Evolutionary conservation across 2,797 vertebrate genomes (phyloP).

Genomic region (Otus scops): DNA sequence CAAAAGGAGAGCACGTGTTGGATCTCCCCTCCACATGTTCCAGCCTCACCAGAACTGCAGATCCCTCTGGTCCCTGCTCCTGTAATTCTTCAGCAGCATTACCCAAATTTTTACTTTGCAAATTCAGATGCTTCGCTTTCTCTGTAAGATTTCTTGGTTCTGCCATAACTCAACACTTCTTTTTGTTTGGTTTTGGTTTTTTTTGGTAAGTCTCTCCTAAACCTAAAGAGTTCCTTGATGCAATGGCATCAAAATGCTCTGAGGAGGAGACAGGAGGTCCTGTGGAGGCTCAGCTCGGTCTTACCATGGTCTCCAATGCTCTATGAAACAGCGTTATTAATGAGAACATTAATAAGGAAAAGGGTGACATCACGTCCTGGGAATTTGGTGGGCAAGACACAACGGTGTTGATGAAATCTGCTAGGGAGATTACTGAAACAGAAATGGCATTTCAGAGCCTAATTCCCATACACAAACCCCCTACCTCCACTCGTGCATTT

Average conservation of each 20-base stretch:
- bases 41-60: background rate
- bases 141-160: background rate
- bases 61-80: background rate
- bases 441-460: background rate
- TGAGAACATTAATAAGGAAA: background rate
- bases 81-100: background rate
- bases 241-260: background rate
- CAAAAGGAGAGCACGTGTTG: background rate
- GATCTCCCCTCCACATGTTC: background rate
- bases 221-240: background rate
- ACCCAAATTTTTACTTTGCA: background rate
- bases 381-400: background rate
- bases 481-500: background rate
- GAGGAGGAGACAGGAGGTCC: background rate
- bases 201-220: background rate
- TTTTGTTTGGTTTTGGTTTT: too few species aligned
- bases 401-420: background rate
- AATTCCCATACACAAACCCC: background rate
- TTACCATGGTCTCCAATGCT: background rate
- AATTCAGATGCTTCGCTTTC: background rate
- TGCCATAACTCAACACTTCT: background rate
- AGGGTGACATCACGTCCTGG: background rate
- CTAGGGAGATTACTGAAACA: background rate
- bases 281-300: background rate
- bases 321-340: background rate